phyloP scores from a whole-genome alignment of 2,888 invertebrate genomes.

The Meteorus colon region DNA sequence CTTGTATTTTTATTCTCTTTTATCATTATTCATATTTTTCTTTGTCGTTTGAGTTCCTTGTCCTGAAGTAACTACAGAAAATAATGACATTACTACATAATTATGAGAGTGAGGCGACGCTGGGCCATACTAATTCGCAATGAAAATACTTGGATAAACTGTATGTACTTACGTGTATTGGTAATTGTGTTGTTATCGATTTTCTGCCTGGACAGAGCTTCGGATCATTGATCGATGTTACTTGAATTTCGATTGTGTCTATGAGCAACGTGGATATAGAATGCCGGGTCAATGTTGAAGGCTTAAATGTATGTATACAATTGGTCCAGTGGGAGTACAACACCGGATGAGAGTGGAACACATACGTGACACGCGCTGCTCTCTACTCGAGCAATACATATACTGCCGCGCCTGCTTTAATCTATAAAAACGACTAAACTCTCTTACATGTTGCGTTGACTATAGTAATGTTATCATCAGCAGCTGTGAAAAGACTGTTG shows the following conservation, averaged over 20 bases:
- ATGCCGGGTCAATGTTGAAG: too few relatives aligned
- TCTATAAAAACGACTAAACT: background rate
- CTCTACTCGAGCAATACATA: background rate
- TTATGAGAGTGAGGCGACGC: too few relatives aligned
- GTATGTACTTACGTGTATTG: too few relatives aligned
- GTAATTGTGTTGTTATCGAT: too few relatives aligned
- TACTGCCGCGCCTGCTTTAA: background rate
- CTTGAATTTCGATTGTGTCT: too few relatives aligned
- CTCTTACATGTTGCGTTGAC: background rate
- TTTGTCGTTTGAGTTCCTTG: background rate
- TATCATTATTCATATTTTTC: background rate
- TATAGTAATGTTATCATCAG: background rate
- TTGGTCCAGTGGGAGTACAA: constrained; percentile 38
- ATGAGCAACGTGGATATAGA: too few relatives aligned
- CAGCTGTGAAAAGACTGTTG: background rate
- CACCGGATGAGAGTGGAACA: constrained; percentile 15
- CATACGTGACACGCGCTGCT: background rate
- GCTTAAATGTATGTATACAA: background rate
- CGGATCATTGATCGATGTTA: too few relatives aligned
- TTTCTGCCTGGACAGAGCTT: too few relatives aligned
- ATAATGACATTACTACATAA: background rate
- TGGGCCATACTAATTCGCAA: too few relatives aligned
- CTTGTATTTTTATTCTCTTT: background rate
- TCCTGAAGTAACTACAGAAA: background rate
- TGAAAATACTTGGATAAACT: too few relatives aligned